phyloP scores from a whole-genome alignment of 2,888 invertebrate species.

The Xylota sylvarum region DNA sequence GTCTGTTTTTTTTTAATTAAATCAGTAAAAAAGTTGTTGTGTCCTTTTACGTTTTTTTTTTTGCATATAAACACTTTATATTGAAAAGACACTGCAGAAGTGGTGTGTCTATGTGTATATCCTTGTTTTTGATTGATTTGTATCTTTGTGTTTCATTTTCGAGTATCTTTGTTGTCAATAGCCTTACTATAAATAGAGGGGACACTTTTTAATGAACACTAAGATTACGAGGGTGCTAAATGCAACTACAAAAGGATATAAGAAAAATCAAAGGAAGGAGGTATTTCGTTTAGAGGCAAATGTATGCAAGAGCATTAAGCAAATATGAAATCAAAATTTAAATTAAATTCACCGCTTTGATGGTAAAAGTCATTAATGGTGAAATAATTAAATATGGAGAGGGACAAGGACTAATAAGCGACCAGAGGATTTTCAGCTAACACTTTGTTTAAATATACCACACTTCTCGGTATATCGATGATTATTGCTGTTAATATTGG shows the following conservation, averaged over 20 bases:
- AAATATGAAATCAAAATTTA: too few species aligned
- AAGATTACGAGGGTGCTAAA: not conserved
- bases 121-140: slow-evolving; percentile 20
- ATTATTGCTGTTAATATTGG: too few species aligned
- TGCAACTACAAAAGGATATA: not conserved
- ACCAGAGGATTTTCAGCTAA: too few species aligned
- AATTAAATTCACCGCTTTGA: too few species aligned
- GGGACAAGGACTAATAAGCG: too few species aligned
- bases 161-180: slow-evolving; percentile 18
- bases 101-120: not conserved
- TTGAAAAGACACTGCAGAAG: slow-evolving; percentile 43
- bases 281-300: too few species aligned
- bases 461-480: too few species aligned
- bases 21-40: slow-evolving; percentile 23
- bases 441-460: too few species aligned
- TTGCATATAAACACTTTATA: slow-evolving; percentile 36
- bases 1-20: slow-evolving; percentile 51
- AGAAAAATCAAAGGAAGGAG: not conserved
- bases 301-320: too few species aligned
- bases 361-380: too few species aligned
- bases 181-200: not conserved
- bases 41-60: slow-evolving; percentile 20
- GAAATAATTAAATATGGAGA: too few species aligned
- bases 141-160: slow-evolving; percentile 1
- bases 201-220: slow-evolving; percentile 15